Conservation (phyloP, 1,140 invertebrate species). For the Nautilus pompilius region DNA sequence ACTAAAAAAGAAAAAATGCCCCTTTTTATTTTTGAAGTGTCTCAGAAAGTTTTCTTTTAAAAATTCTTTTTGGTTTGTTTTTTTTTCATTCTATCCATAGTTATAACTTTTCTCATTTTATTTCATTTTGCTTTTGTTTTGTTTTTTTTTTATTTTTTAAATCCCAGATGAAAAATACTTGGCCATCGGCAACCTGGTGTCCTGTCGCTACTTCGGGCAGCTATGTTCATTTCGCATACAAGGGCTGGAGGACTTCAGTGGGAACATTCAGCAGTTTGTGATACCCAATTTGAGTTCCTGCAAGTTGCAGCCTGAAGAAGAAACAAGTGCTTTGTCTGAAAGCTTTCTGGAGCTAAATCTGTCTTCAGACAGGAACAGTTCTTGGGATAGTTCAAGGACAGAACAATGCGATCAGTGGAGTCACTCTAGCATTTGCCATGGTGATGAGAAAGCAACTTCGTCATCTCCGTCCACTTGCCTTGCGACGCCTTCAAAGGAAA, state of each 20-base stretch:
- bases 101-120: too few species aligned
- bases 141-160: conserved; percentile 3
- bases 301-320: too few species aligned
- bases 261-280: background rate
- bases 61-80: too few species aligned
- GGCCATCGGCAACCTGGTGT: background rate
- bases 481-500: background rate
- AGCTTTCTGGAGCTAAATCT: conserved; percentile 4
- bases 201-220: conserved; percentile 24
- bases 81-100: too few species aligned
- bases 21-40: too few species aligned
- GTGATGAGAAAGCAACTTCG: too few species aligned
- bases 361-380: background rate
- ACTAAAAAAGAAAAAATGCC: too few species aligned
- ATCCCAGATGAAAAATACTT: conserved; percentile 18
- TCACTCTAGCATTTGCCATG: background rate
- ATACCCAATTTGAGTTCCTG: background rate
- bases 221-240: conserved; percentile 11
- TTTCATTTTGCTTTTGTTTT: background rate
- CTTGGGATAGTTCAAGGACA: background rate
- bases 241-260: background rate
- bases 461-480: too few species aligned
- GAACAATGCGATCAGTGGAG: background rate
- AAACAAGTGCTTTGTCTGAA: conserved; percentile 5
- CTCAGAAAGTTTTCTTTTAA: too few species aligned